Evolutionary conservation across 2,888 invertebrate genomes (phyloP), one percentile per base, ranked within the genome.

Genomic region (Cetonia aurata): DNA sequence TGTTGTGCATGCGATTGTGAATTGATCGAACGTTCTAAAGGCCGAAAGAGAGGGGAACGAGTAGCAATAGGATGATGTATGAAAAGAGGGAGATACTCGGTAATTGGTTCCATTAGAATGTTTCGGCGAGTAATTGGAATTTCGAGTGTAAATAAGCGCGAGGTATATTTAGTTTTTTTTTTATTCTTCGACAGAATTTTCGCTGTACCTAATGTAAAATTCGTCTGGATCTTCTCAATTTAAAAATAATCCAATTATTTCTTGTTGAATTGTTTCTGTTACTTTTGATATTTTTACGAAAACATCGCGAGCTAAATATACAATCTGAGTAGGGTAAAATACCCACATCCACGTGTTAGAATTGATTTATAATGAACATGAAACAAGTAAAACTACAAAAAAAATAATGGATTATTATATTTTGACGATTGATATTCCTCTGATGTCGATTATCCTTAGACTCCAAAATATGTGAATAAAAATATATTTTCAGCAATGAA

Each of bases 401-500:
- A 37, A 9, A 37, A 3, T 8, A 37, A 37, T 37, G 37, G 8
- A 37, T 6, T 37, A 8, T 8, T 37, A 37, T 9, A 37, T 37
- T 37, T 37, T 37, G 37, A 37, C 1, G 1, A 10, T 52, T 52
- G 12, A 3, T 25, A 52, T 25, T 52, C 37, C 52, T 60, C 33
- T 56, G 55, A 46, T 48, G 46, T 31, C 46, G 59, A 9, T 69
- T 59, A 46, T 73, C 73, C 74, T 75, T 76, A 75, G 76, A 75
- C 76, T 78, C 75, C 75, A 75, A 76, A 12, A 41, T 57, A 12
- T 57, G 9, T 42, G 57, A 41, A 41, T 10, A 42, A 17, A 56
- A 69, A 50, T 60, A 57, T 69, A 62, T 60, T 69, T 60, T 62
- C 62, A 53, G 69, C 69, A 42, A 44, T 44, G 69, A 62, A 69